Percentiles rank a stretch among this genome's conserved stretches.
phyloP scores from a whole-genome alignment of 2,888 invertebrate species.

The Ceriagrion tenellum region DNA sequence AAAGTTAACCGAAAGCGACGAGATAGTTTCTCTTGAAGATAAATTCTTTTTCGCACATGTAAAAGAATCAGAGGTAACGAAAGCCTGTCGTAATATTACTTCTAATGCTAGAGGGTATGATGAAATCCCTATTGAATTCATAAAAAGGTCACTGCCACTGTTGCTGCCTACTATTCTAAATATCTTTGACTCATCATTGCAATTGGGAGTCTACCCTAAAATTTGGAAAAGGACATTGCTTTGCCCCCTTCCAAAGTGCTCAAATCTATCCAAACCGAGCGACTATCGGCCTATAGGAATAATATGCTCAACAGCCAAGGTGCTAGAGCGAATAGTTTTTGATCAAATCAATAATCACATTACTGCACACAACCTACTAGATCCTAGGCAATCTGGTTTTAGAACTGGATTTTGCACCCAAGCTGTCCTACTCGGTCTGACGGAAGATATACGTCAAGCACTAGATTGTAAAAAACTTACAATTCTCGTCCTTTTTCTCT shows the following conservation, averaged over 20 bases:
- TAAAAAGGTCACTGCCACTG: neutral
- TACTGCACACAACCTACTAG: no score
- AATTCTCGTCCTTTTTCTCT: neutral
- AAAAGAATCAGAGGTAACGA: no score
- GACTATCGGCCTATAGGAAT: neutral
- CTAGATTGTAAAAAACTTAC: neutral
- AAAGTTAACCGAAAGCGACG: no score
- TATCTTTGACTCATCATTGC: no score
- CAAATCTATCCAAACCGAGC: neutral
- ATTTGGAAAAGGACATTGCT: neutral
- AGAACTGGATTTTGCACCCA: neutral
- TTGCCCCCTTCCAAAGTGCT: neutral
- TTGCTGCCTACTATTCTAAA: neutral
- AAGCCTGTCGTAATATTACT: neutral
- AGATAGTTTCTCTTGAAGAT: no score
- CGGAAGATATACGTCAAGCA: neutral
- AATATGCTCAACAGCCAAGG: no score
- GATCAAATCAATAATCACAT: no score
- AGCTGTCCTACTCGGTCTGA: neutral
- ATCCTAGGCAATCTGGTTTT: neutral
- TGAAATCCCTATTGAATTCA: neutral
- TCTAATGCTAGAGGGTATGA: neutral
- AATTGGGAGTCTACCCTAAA: neutral
- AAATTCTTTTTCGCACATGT: no score
- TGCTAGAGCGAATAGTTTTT: no score